Evolutionary conservation across 2,888 invertebrate genomes (phyloP).

Genomic region (Scelioninae gen. 1): DNA sequence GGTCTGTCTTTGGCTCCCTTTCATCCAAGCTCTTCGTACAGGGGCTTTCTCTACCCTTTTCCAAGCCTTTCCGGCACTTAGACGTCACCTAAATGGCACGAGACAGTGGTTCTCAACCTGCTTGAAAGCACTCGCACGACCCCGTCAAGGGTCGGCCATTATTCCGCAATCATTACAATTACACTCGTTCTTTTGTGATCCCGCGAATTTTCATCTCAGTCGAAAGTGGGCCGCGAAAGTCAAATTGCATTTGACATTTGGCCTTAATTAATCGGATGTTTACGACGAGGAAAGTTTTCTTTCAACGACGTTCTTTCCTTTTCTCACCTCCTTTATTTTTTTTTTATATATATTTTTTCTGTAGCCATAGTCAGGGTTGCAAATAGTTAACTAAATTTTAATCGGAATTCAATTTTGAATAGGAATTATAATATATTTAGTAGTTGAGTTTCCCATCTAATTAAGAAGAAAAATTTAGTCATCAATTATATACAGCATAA

Average conservation of each 20-base stretch:
- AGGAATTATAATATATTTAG: too few relatives aligned
- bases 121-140: constrained; percentile 22
- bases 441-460: too few relatives aligned
- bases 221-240: constrained; percentile 27
- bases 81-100: constrained; percentile 59
- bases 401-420: not conserved
- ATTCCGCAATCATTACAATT: constrained; percentile 57
- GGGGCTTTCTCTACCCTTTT: constrained; percentile 46
- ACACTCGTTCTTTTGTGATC: constrained; percentile 39
- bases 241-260: constrained; percentile 31
- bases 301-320: too few relatives aligned
- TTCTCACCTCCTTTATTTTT: not conserved
- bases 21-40: constrained; percentile 36
- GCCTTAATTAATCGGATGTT: constrained; percentile 46
- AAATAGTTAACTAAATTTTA: too few relatives aligned
- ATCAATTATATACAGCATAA: too few relatives aligned
- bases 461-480: too few relatives aligned
- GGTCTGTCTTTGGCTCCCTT: constrained; percentile 34
- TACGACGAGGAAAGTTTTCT: constrained; percentile 23
- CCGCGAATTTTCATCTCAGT: constrained; percentile 24
- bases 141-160: constrained; percentile 38
- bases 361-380: too few relatives aligned
- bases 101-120: constrained; percentile 50
- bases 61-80: constrained; percentile 45
- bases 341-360: not conserved